Evolutionary conservation across 2,797 vertebrate genomes (phyloP), one percentile per base, ranked within the genome.

Genomic region (Choloepus didactylus): DNA sequence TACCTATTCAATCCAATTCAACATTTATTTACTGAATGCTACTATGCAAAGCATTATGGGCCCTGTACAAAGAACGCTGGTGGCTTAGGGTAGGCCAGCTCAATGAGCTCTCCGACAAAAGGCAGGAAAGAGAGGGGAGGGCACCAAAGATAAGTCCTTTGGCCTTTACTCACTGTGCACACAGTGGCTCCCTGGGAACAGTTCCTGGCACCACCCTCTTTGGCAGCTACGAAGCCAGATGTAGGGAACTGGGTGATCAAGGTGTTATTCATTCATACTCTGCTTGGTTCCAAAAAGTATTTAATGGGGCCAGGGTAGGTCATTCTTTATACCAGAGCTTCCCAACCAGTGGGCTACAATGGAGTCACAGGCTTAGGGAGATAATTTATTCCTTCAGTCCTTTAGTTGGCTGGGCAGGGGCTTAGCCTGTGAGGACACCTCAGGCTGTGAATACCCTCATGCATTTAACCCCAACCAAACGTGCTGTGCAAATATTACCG

Each of bases 261-360:
- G 49, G 23, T 84, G 23, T 66, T 54, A 75, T 89, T 89, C 44
- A 44, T 75, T 92, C 59, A 90, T 35, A 49, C 29, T 16, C 38
- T 79, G 72, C 69, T n/a, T 88, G 46, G 56, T 87, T 94, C 64
- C 64, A 88, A 35, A 93, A 46, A 59, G 8, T 31, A 83, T n/a
- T 69, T 64, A n/a, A 59, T 10, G 70, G n/a, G 11, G 72, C 41
- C 35, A 19, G 29, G 35, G 16, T 31, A 64, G 54, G 35, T 73
- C 59, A 49, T 80, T 73, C 60, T 81, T 51, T 85, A 7, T 19
- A 27, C 21, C 51, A 60, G 31, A 93, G 31, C 31, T 59, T 91
- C n/a, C 46, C 85, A 64, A 38, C 51, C 15, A 69, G 4, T 44
- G 41, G 19, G 29, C 77, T 46, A 54, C 44, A 76, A 46, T 87